Percentiles rank a stretch among this genome's conserved stretches.
These are phyloP conservation scores for Archips crataeganus DNA, from an alignment of 2,888 invertebrate species.

Conservation along the genomic window DNA sequence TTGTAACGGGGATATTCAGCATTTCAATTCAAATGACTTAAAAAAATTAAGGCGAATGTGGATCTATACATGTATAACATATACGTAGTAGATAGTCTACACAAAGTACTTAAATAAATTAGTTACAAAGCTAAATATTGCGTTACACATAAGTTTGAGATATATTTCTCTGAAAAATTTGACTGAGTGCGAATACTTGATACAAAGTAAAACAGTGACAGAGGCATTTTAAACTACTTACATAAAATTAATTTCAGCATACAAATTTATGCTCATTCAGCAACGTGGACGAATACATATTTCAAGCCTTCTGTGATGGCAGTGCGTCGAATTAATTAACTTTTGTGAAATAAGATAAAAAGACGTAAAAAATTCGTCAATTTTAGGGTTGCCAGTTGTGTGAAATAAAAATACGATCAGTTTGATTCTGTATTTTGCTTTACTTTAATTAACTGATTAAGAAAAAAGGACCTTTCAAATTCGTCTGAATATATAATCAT, in stretches of 20 bases:
- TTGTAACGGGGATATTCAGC: too few species aligned
- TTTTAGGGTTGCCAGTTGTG: too few species aligned
- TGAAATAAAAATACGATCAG: too few species aligned
- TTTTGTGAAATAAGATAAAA: background rate
- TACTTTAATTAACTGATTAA: too few species aligned
- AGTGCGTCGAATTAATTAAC: slow-evolving; percentile 3
- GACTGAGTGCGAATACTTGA: background rate
- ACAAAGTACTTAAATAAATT: slow-evolving; percentile 9
- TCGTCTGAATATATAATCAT: too few species aligned
- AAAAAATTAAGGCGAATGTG: background rate
- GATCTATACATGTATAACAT: background rate
- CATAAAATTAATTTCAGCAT: background rate
- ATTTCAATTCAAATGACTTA: too few species aligned
- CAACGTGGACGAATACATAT: background rate
- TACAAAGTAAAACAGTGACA: background rate
- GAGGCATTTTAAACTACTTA: background rate
- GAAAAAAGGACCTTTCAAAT: too few species aligned
- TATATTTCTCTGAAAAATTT: background rate
- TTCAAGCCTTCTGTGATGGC: slow-evolving; percentile 31
- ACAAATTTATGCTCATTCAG: background rate
- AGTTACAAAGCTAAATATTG: background rate
- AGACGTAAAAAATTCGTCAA: background rate
- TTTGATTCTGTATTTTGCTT: too few species aligned
- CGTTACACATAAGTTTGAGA: background rate
- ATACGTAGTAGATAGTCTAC: background rate